Base-by-base conservation (phyloP, 2,888 invertebrate species). In the Trichopria drosophilae region DNA sequence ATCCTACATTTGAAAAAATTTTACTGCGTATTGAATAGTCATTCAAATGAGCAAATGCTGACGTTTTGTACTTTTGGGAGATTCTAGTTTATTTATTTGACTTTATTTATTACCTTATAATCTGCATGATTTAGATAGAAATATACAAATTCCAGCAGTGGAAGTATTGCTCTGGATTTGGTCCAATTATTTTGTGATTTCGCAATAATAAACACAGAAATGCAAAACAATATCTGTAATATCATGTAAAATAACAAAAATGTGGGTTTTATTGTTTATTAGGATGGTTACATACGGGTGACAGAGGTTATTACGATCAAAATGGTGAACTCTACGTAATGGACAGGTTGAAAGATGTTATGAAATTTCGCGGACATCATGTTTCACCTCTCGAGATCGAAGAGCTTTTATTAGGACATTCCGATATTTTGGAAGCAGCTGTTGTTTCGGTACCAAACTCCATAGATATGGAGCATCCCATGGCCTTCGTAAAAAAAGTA, bases 251-350 rank as follows among this genome's bases (percentile, higher is more conserved):
- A 26, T 26, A 26, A 10, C 26, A 9, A 26, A 26, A 26, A n/a
- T n/a, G n/a, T n/a, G n/a, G n/a, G n/a, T n/a, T n/a, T n/a, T n/a
- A n/a, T n/a, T n/a, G n/a, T n/a, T n/a, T n/a, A n/a, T n/a, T n/a
- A 71, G 70, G 68, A 3, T 76, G 70, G 71, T n/a, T 70, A 13
- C 71, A 67, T n/a, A 61, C 71, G 0, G 75, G 75, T 6, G 76
- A 76, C 51, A 47, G 73, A 3, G 65, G 59, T 7, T 69, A 68
- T 34, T 65, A 63, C 22, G 66, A 70, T 20, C 64, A 70, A 4
- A 58, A 66, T 1, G 69, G 67, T 0, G 60, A 71, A 28, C 7
- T 73, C 2, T 73, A 62, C 10, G 58, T 72, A 20, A 34, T 69
- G 0, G 75, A 73, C 18, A 59, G 75, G 48, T 23, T 73, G 2